Percentiles rank a stretch among this genome's conserved stretches.
These are phyloP conservation scores for Mandrillus leucophaeus DNA, from an alignment of 2,113 vertebrate genomes.

Conservation along the genomic window DNA sequence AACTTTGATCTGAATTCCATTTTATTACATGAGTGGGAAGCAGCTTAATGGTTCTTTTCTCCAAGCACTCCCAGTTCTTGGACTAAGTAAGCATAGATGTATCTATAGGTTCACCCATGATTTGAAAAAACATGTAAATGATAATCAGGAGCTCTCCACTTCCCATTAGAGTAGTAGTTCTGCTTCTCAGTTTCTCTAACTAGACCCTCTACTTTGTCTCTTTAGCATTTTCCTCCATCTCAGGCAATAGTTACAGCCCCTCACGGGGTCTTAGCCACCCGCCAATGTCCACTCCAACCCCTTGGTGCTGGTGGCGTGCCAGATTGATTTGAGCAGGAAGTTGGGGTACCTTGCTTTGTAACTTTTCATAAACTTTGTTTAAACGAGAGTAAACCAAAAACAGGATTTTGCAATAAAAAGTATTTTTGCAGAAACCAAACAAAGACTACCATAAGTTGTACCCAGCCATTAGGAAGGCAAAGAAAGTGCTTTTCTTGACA, in stretches of 20 bases:
- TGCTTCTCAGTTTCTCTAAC: not conserved
- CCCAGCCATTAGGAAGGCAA: constrained; percentile 63
- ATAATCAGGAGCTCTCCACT: not conserved
- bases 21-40: not conserved
- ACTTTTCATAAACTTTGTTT: constrained; percentile 69
- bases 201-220: not conserved
- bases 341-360: constrained; percentile 73
- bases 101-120: not conserved
- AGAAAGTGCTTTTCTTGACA: constrained; percentile 73
- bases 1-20: not conserved
- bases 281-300: not conserved
- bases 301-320: constrained; percentile 32
- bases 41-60: not conserved
- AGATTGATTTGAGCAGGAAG: constrained; percentile 53
- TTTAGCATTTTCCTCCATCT: not conserved
- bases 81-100: not conserved
- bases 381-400: constrained; percentile 77
- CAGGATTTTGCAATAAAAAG: constrained; percentile 77
- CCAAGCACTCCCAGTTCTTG: not conserved
- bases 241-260: not conserved
- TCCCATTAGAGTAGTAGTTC: not conserved
- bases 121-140: not conserved
- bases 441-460: constrained; percentile 67
- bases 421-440: constrained; percentile 78
- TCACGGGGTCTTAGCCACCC: not conserved